Conservation (phyloP, 1,140 invertebrate species). For the Pseudomyrmex gracilis region DNA sequence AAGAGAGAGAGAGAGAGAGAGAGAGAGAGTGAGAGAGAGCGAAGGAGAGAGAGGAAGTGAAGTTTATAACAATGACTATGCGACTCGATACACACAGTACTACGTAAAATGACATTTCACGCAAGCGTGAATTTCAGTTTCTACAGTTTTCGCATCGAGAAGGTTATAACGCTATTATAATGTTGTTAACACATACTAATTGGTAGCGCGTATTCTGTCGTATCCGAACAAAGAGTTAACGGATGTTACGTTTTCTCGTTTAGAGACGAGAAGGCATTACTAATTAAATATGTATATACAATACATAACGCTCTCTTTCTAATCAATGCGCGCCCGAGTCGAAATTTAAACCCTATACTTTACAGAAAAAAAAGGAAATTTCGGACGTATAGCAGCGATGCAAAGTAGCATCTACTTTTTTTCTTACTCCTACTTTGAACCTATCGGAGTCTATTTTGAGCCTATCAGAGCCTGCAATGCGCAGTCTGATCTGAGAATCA, state of each 20-base stretch:
- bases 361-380: too few species aligned
- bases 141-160: conserved; percentile 26
- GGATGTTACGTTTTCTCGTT: neutral
- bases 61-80: conserved; percentile 42
- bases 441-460: too few species aligned
- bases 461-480: too few species aligned
- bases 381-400: too few species aligned
- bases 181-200: conserved; percentile 22
- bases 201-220: conserved; percentile 25
- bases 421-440: too few species aligned
- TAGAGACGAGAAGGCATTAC: too few species aligned
- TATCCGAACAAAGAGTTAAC: neutral
- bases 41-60: neutral
- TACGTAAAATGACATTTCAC: conserved; percentile 41
- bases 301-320: too few species aligned
- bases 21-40: neutral
- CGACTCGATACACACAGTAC: conserved; percentile 19
- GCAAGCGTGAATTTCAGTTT: conserved; percentile 50
- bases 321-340: too few species aligned
- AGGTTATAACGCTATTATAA: neutral
- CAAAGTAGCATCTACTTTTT: too few species aligned
- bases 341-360: too few species aligned
- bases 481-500: too few species aligned
- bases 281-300: too few species aligned
- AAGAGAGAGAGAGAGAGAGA: neutral